These are phyloP conservation scores for Actias luna DNA, from an alignment of 2,888 invertebrate species.

Conservation along the genomic window DNA sequence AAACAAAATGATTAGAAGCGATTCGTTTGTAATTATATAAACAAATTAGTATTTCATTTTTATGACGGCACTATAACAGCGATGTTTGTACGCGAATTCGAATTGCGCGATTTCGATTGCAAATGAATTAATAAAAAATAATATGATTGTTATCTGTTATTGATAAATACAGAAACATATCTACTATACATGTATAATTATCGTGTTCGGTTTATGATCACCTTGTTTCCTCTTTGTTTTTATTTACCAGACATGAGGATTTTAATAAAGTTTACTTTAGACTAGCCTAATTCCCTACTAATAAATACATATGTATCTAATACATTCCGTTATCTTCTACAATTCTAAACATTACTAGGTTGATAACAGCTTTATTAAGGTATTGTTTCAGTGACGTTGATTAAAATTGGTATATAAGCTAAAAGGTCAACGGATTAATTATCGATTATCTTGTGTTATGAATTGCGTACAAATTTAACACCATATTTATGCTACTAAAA, in stretches of 20 bases:
- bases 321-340: too few species aligned
- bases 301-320: not conserved
- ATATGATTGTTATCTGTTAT: slow-evolving; percentile 56
- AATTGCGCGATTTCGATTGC: slow-evolving; percentile 59
- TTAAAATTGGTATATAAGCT: not conserved
- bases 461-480: too few species aligned
- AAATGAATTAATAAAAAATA: slow-evolving; percentile 63
- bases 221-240: slow-evolving; percentile 26
- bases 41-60: slow-evolving; percentile 17
- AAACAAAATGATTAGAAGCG: slow-evolving; percentile 7
- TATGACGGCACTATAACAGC: slow-evolving; percentile 4
- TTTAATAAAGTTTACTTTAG: not conserved
- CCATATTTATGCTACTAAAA: too few species aligned
- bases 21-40: not conserved
- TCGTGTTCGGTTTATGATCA: slow-evolving; percentile 32
- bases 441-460: not conserved
- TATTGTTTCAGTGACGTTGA: not conserved
- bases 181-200: slow-evolving; percentile 55
- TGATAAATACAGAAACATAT: slow-evolving; percentile 45
- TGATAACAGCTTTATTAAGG: not conserved
- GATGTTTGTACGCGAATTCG: slow-evolving; percentile 35
- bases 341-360: not conserved
- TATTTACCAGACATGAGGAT: not conserved
- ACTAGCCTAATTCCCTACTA: not conserved
- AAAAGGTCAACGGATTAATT: not conserved